A percentile compares a stretch with the other conserved stretches of the same genome.
phyloP scores from a whole-genome alignment of 2,113 vertebrate species.

The Bos javanicus region DNA sequence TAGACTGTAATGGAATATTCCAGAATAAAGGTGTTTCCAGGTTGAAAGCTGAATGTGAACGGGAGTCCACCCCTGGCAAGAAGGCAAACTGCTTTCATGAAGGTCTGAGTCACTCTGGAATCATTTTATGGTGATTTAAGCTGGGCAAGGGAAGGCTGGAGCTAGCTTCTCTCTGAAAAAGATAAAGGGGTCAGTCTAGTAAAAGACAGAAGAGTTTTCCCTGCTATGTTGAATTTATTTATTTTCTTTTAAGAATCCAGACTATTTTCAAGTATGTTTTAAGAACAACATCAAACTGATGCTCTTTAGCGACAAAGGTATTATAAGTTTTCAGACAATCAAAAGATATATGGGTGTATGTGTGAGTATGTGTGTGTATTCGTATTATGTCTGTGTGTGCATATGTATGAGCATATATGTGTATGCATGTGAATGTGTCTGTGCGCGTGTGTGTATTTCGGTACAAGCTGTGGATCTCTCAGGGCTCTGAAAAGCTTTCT shows the following conservation, averaged over 20 bases:
- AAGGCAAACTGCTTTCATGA: not conserved
- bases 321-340: not conserved
- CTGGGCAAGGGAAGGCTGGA: not conserved
- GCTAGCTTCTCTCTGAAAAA: not conserved
- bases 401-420: too few species aligned
- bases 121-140: not conserved
- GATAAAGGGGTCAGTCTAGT: accelerated
- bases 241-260: not conserved
- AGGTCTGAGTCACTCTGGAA: not conserved
- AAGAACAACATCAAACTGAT: not conserved
- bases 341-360: not conserved
- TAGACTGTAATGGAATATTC: not conserved
- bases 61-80: accelerated
- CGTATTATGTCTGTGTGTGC: not conserved
- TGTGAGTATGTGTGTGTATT: too few species aligned
- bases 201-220: accelerated
- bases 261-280: not conserved
- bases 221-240: not conserved
- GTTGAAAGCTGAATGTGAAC: not conserved
- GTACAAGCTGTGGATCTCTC: not conserved
- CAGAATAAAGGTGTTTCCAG: not conserved
- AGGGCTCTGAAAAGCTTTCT: not conserved
- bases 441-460: not conserved
- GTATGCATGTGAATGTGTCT: too few species aligned
- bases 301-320: too few species aligned